Conservation (phyloP, 2,113 vertebrate species). For the Trochalopteron elliotii region DNA sequence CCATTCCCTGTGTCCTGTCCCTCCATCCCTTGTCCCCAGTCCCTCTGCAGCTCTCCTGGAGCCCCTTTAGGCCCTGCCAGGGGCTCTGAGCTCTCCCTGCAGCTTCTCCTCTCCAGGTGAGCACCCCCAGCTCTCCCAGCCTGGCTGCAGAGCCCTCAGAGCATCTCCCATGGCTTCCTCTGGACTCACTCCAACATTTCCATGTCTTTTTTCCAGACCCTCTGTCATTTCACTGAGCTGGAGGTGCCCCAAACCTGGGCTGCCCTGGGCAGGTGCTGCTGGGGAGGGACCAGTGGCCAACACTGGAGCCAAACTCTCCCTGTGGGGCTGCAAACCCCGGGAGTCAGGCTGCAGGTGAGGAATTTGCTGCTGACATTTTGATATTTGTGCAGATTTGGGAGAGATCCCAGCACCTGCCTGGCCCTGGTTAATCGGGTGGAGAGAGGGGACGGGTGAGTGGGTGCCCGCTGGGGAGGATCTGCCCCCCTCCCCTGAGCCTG, state of each 20-base stretch:
- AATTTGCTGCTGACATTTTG: neutral
- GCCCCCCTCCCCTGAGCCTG: neutral
- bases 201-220: neutral
- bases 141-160: neutral
- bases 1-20: neutral
- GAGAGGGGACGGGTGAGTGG: slow-evolving; percentile 19
- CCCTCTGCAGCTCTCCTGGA: neutral
- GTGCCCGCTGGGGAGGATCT: neutral
- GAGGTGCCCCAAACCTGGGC: neutral
- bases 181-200: neutral
- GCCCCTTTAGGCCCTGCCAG: neutral
- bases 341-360: neutral
- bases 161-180: neutral
- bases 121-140: neutral
- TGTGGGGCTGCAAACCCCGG: neutral
- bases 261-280: neutral
- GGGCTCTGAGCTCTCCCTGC: neutral
- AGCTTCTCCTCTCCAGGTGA: neutral
- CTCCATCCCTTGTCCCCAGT: neutral
- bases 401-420: neutral
- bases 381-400: neutral
- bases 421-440: neutral
- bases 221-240: rapidly evolving
- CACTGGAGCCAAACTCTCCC: neutral
- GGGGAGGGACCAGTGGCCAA: rapidly evolving